Conservation (phyloP, 2,797 vertebrate genomes). For the Acrocephalus scirpaceus region DNA sequence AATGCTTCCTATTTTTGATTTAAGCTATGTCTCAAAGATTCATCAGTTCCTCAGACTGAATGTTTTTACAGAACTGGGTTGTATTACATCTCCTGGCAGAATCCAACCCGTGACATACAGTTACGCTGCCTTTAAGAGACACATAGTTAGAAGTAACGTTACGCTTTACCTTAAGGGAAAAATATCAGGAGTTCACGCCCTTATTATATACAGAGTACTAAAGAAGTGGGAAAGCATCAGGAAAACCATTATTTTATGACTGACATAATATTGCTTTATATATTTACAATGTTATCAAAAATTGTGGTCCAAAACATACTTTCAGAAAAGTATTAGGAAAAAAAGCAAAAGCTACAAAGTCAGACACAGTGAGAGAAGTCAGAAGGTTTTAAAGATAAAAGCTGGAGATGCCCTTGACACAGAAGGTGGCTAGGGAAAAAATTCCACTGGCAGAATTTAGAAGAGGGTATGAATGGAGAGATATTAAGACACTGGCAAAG, state of each 20-base stretch:
- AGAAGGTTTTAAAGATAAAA: neutral
- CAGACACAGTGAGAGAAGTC: neutral
- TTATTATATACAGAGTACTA: neutral
- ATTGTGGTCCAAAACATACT: neutral
- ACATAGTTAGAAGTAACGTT: neutral
- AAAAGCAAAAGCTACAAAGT: neutral
- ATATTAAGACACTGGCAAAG: neutral
- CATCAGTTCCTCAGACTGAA: neutral
- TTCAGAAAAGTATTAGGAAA: neutral
- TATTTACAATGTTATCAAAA: neutral
- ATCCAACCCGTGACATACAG: neutral
- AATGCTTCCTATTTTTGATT: conserved; percentile 1
- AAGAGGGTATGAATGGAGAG: neutral
- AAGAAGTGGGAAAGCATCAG: neutral
- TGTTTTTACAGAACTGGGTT: neutral
- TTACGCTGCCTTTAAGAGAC: neutral
- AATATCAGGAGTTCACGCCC: neutral
- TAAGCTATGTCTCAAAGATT: neutral
- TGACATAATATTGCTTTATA: neutral
- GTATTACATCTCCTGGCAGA: neutral
- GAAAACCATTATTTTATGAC: neutral
- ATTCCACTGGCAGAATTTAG: neutral
- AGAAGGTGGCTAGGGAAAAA: neutral
- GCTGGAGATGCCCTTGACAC: neutral
- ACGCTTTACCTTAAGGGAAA: neutral